These are phyloP conservation scores for Diloba caeruleocephala DNA, from an alignment of 2,888 invertebrate species.

Conservation along the genomic window DNA sequence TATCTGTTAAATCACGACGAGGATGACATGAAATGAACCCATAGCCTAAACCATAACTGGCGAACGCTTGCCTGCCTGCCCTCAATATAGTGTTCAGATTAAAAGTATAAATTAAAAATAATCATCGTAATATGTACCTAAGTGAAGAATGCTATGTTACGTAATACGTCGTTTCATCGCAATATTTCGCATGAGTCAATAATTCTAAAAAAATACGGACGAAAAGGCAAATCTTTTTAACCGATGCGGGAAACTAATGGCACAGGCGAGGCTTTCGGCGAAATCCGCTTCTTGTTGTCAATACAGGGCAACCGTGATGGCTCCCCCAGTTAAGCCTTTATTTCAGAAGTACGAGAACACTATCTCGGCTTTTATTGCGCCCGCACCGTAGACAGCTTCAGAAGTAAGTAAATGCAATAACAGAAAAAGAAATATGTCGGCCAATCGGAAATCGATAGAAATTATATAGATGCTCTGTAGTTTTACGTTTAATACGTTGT, in stretches of 20 bases:
- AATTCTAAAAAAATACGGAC: slow-evolving; percentile 83
- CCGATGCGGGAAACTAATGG: slow-evolving; percentile 88
- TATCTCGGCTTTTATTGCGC: slow-evolving; percentile 84
- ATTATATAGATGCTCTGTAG: slow-evolving; percentile 46
- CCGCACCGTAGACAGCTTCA: slow-evolving; percentile 69
- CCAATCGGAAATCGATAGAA: slow-evolving; percentile 63
- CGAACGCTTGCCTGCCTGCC: no score
- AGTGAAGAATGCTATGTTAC: slow-evolving; percentile 54
- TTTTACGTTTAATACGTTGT: slow-evolving; percentile 31
- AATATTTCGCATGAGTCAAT: slow-evolving; percentile 82
- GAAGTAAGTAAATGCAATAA: slow-evolving; percentile 74
- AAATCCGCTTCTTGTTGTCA: slow-evolving; percentile 89
- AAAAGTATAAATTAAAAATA: no score
- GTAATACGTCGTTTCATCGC: slow-evolving; percentile 70
- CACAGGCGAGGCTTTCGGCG: slow-evolving; percentile 86
- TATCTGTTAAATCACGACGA: no score
- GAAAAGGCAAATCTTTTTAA: slow-evolving; percentile 88
- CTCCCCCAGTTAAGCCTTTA: slow-evolving; percentile 87
- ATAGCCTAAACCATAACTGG: background rate
- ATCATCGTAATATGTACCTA: background rate
- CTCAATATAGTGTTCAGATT: no score
- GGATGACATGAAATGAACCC: slow-evolving; percentile 6
- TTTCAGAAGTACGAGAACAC: slow-evolving; percentile 83
- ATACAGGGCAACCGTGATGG: slow-evolving; percentile 87
- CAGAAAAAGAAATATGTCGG: slow-evolving; percentile 62